Conservation (phyloP, 1,140 invertebrate genomes). For the Lordiphosa collinella region DNA sequence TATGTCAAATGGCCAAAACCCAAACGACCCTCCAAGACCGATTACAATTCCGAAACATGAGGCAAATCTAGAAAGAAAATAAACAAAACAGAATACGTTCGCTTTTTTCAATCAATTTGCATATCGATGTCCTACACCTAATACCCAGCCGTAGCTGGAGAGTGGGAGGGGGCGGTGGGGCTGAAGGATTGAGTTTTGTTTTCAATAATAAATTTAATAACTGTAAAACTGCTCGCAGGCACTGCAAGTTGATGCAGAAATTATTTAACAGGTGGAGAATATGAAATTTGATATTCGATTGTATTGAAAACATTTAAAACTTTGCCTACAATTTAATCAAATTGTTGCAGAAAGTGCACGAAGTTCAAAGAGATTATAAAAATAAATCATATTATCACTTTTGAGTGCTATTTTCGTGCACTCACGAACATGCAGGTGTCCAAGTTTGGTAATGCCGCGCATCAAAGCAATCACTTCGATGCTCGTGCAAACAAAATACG, state of each 20-base stretch:
- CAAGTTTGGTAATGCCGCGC: too few species aligned
- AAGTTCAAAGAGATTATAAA: too few species aligned
- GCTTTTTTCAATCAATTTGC: slow-evolving; percentile 54
- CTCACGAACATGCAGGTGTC: too few species aligned
- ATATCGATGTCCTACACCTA: slow-evolving; percentile 59
- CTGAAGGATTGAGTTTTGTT: slow-evolving; percentile 21
- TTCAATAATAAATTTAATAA: slow-evolving; percentile 72
- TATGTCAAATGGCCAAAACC: slow-evolving; percentile 61
- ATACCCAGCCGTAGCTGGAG: slow-evolving; percentile 5
- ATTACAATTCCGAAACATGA: slow-evolving; percentile 11
- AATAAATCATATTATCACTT: too few species aligned
- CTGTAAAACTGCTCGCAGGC: slow-evolving; percentile 36
- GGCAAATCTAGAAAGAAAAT: neutral
- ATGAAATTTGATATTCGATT: neutral
- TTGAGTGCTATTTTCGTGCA: too few species aligned
- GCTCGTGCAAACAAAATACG: too few species aligned
- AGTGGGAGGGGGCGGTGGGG: neutral
- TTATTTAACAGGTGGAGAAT: neutral
- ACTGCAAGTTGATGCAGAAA: slow-evolving; percentile 21
- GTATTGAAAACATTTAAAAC: too few species aligned
- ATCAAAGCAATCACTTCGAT: too few species aligned
- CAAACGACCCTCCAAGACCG: slow-evolving; percentile 12
- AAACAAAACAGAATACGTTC: neutral
- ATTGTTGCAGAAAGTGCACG: too few species aligned
- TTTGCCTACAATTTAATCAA: too few species aligned